Evolutionary conservation across 2,113 vertebrate genomes (phyloP).

Genomic region (Aptenodytes forsteri): DNA sequence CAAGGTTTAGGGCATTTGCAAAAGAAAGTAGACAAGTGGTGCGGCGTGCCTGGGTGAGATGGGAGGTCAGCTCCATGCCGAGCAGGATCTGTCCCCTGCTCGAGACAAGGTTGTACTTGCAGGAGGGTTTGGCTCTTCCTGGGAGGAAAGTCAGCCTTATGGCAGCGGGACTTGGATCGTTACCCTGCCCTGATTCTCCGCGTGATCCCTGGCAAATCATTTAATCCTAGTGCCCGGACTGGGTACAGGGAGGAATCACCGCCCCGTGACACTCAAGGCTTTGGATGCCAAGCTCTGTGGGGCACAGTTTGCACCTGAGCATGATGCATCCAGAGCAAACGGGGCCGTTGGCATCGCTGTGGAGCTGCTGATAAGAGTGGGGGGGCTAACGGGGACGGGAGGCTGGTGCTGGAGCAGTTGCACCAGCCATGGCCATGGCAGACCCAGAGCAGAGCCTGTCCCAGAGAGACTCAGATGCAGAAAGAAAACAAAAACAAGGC

Average conservation of each 20-base stretch:
- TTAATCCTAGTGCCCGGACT: not conserved
- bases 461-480: not conserved
- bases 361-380: not conserved
- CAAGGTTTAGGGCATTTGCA: constrained; percentile 41
- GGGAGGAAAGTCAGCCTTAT: not conserved
- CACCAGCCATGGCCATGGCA: not conserved
- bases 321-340: not conserved
- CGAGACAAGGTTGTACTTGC: not conserved
- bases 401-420: accelerated
- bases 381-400: not conserved
- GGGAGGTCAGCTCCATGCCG: not conserved
- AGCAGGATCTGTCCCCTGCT: not conserved
- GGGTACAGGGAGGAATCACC: not conserved
- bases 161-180: not conserved
- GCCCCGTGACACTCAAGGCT: not conserved
- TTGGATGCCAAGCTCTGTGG: not conserved
- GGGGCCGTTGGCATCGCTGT: accelerated
- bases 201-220: not conserved
- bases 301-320: not conserved
- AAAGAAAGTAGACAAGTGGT: constrained; percentile 10
- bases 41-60: not conserved
- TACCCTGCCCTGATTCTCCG: not conserved
- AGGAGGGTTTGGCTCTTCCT: not conserved
- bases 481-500: not conserved
- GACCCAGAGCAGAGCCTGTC: not conserved